Conservation (phyloP, 2,888 invertebrate genomes). For the Nowickia ferox region DNA sequence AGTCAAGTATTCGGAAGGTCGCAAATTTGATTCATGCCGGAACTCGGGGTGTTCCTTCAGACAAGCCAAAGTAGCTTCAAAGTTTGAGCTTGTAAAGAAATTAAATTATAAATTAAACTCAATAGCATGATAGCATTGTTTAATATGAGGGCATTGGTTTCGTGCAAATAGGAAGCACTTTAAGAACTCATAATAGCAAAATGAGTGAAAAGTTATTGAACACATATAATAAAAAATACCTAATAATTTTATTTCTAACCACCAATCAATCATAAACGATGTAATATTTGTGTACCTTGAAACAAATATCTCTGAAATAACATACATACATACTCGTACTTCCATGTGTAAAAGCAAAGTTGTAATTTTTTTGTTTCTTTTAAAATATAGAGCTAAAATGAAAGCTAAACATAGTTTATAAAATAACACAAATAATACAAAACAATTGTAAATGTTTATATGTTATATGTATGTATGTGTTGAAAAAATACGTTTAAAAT, state of each 20-base stretch:
- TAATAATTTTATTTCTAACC: constrained; percentile 7
- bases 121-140: too few species aligned
- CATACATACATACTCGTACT: too few species aligned
- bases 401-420: constrained; percentile 21
- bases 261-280: background rate
- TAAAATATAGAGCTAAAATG: constrained; percentile 1
- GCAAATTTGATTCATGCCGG: too few species aligned
- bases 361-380: constrained; percentile 22
- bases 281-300: constrained; percentile 33
- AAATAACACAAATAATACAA: constrained; percentile 53
- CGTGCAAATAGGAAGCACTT: too few species aligned
- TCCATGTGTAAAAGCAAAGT: constrained; percentile 32
- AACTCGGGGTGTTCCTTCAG: too few species aligned
- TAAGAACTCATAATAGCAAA: background rate
- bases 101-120: too few species aligned
- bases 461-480: constrained; percentile 66
- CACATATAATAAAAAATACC: background rate
- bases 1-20: too few species aligned
- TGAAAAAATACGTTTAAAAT: constrained; percentile 47
- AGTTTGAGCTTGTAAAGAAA: too few species aligned
- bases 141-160: too few species aligned
- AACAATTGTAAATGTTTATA: constrained; percentile 66
- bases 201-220: background rate
- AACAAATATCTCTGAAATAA: constrained; percentile 7
- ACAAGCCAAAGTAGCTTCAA: too few species aligned